These are phyloP conservation scores for Pyrrhosoma nymphula DNA, from an alignment of 2,888 invertebrate genomes.

Conservation along the genomic window DNA sequence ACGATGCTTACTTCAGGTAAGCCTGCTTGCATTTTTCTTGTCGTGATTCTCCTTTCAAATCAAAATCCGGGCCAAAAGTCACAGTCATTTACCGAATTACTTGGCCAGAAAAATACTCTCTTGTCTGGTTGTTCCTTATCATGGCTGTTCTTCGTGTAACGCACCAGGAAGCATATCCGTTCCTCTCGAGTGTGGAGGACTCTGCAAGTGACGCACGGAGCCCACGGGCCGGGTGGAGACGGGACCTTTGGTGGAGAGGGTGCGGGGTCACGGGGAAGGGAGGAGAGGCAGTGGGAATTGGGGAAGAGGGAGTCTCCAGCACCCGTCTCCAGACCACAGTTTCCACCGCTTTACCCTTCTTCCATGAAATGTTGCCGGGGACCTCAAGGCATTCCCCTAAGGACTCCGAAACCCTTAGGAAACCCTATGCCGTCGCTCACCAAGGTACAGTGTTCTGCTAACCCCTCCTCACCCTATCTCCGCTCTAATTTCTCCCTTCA, in stretches of 20 bases:
- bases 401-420: neutral
- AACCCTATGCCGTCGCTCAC: neutral
- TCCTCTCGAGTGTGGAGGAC: neutral
- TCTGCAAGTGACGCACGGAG: neutral
- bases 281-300: neutral
- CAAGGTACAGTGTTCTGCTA: neutral
- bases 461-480: neutral
- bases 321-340: slow-evolving; percentile 33
- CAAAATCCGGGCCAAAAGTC: too few relatives aligned
- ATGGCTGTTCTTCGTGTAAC: neutral
- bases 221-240: neutral
- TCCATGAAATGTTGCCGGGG: neutral
- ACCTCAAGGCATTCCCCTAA: neutral
- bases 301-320: neutral
- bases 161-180: neutral
- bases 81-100: too few relatives aligned
- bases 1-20: too few relatives aligned
- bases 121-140: too few relatives aligned
- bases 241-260: neutral
- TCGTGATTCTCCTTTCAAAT: too few relatives aligned
- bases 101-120: too few relatives aligned
- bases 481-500: neutral
- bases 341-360: slow-evolving; percentile 18
- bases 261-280: neutral
- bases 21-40: too few relatives aligned